Percentiles rank a stretch among this genome's conserved stretches.
Evolutionary conservation across 2,888 invertebrate genomes (phyloP).

Genomic region (Eudasyphora cyanicolor): DNA sequence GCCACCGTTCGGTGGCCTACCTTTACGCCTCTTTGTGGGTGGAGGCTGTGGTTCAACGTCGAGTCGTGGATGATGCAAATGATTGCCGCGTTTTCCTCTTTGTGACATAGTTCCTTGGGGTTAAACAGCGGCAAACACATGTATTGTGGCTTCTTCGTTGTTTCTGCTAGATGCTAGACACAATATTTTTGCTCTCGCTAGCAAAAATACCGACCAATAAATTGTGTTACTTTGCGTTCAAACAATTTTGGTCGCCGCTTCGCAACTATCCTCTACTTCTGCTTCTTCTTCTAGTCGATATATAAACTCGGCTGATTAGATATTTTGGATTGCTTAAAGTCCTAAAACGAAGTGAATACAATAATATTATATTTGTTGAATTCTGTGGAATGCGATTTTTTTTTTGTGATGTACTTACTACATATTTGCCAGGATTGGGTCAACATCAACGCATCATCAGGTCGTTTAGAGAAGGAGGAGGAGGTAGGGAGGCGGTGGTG

Average conservation of each 20-base stretch:
- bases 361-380: background rate
- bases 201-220: conserved; percentile 44
- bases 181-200: conserved; percentile 37
- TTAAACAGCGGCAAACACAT: conserved; percentile 64
- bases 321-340: conserved; percentile 29
- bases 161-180: conserved; percentile 47
- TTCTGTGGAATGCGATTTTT: background rate
- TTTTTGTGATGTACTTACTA: conserved; percentile 23
- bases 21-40: conserved; percentile 88
- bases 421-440: conserved; percentile 19
- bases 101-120: conserved; percentile 84
- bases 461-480: conserved; percentile 7
- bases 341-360: background rate
- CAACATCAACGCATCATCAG: conserved; percentile 15
- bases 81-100: conserved; percentile 88
- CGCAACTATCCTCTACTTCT: too few relatives aligned
- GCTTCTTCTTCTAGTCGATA: background rate
- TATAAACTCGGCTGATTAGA: background rate
- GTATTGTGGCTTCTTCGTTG: conserved; percentile 57
- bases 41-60: conserved; percentile 81
- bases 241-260: conserved; percentile 1
- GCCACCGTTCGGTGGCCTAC: conserved; percentile 82
- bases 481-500: background rate
- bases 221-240: conserved; percentile 2
- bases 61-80: conserved; percentile 80